These are phyloP conservation scores for Callyntrura guangdongensis DNA, from an alignment of 2,888 invertebrate species.

Conservation along the genomic window DNA sequence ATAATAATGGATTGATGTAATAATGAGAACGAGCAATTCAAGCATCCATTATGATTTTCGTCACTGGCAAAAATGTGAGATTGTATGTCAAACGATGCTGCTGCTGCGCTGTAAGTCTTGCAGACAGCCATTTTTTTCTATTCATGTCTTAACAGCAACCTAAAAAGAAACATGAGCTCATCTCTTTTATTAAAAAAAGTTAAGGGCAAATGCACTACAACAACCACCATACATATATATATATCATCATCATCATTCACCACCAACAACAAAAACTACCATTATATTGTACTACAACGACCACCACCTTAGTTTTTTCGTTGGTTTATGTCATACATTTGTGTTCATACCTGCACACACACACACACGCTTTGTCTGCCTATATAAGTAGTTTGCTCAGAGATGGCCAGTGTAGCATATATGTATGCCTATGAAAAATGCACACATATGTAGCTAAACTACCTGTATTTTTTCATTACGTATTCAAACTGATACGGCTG, in stretches of 20 bases:
- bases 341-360: slow-evolving; percentile 31
- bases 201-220: slow-evolving; percentile 71
- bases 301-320: slow-evolving; percentile 72
- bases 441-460: background rate
- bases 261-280: slow-evolving; percentile 61
- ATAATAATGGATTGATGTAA: background rate
- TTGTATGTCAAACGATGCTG: slow-evolving; percentile 39
- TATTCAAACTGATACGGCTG: slow-evolving; percentile 36
- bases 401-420: background rate
- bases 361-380: slow-evolving; percentile 16
- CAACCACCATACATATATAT: slow-evolving; percentile 39
- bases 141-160: slow-evolving; percentile 57
- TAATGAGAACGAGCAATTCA: background rate
- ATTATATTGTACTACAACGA: slow-evolving; percentile 43
- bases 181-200: slow-evolving; percentile 77
- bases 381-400: slow-evolving; percentile 29
- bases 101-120: background rate
- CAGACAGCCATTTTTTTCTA: slow-evolving; percentile 14
- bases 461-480: background rate
- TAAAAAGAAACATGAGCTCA: slow-evolving; percentile 77
- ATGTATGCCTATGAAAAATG: background rate
- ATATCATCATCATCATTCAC: slow-evolving; percentile 25
- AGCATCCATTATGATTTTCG: slow-evolving; percentile 15
- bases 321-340: slow-evolving; percentile 58
- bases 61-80: slow-evolving; percentile 11